These are phyloP conservation scores for Phaethon lepturus DNA, from an alignment of 2,113 vertebrate genomes.

Conservation along the genomic window DNA sequence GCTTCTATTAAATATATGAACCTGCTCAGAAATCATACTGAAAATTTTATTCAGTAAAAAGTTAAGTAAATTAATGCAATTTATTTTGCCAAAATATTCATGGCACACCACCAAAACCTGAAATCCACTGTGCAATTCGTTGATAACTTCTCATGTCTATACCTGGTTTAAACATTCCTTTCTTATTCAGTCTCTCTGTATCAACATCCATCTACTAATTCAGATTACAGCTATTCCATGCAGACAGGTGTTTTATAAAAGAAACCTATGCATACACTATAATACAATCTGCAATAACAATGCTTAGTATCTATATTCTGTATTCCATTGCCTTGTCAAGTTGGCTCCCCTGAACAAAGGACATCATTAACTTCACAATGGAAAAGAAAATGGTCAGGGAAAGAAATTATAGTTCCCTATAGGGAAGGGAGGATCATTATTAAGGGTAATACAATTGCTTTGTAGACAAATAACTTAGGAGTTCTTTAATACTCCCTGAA, in stretches of 20 bases:
- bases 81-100: neutral
- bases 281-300: neutral
- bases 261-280: neutral
- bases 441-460: neutral
- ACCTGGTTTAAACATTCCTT: neutral
- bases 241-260: neutral
- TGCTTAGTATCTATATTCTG: neutral
- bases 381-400: neutral
- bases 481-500: conserved; percentile 6
- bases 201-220: neutral
- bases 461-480: neutral
- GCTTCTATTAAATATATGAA: neutral
- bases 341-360: neutral
- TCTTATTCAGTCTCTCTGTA: neutral
- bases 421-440: neutral
- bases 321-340: neutral
- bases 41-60: neutral
- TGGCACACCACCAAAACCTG: neutral
- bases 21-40: neutral
- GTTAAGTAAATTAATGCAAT: neutral
- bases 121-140: neutral
- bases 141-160: neutral
- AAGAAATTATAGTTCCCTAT: neutral
- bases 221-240: neutral
- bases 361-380: neutral